Evolutionary conservation across 2,888 invertebrate species (phyloP).

Genomic region (Apamea monoglypha): DNA sequence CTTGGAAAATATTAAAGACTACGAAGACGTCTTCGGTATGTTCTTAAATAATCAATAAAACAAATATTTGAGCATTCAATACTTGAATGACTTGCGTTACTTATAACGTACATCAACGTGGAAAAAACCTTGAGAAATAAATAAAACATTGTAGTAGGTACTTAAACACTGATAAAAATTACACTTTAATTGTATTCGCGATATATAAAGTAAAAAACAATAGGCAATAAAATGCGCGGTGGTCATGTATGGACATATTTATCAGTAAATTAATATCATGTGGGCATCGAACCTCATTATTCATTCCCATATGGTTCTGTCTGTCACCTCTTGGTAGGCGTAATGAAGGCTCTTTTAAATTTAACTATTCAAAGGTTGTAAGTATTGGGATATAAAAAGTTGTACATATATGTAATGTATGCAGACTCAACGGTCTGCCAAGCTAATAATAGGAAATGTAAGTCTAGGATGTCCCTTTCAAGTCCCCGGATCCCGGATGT

Average conservation of each 20-base stretch:
- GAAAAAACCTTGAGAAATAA: constrained; percentile 40
- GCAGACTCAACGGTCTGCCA: not conserved
- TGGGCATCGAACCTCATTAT: constrained; percentile 71
- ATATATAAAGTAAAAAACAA: constrained; percentile 59
- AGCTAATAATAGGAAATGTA: constrained; percentile 27
- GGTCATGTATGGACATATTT: constrained; percentile 56
- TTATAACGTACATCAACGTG: not conserved
- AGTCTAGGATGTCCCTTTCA: constrained; percentile 39
- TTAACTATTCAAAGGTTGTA: constrained; percentile 55
- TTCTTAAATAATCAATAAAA: constrained; percentile 15
- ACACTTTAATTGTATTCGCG: constrained; percentile 23
- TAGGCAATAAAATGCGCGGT: constrained; percentile 65
- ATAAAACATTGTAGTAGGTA: constrained; percentile 11
- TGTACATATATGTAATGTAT: not conserved
- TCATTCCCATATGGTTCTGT: constrained; percentile 66
- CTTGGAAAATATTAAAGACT: not conserved
- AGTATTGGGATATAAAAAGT: constrained; percentile 40
- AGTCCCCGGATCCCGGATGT: constrained; percentile 37
- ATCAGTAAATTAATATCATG: constrained; percentile 68
- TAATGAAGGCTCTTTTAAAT: constrained; percentile 72
- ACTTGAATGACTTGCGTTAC: not conserved
- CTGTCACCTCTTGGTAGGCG: constrained; percentile 74
- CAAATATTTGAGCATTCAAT: constrained; percentile 18
- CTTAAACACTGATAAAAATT: not conserved
- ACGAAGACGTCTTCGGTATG: not conserved